Evolutionary conservation across 1,140 invertebrate species (phyloP), one percentile per base, ranked within the genome.

Genomic region (Epicauta chinensis): DNA sequence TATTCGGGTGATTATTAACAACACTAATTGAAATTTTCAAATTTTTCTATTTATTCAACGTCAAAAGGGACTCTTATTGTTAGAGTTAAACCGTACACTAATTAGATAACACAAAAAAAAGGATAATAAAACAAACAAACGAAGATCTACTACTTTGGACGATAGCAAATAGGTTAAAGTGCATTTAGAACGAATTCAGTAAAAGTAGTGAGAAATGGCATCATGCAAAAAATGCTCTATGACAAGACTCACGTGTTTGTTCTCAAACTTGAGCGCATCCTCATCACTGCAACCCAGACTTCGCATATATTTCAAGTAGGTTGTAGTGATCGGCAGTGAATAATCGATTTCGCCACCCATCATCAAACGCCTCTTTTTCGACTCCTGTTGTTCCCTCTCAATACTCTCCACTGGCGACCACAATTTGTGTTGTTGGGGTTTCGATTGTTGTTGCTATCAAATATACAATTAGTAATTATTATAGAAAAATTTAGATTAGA

Each of bases 321-420:
- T 87, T 10, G 87, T 89, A 2, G 89, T 91, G 56, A 92, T 91
- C 9, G 89, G 88, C 54, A 91, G 78, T 61, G 83, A 83, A 68
- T 87, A 90, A 70, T 89, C 86, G 34, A 88, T 81, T 62, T 78
- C 73, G 55, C 75, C 73, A 57, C 64, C 61, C 66, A 60, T 38
- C 16, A 51, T 53, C 30, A 57, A 46, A 32, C 58, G 47, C 17
- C 55, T 52, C 46, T 57, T 54, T 34, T 17, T 37, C 12, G 34
- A 0, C 66, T 67, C n/a, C 55, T 65, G 47, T 64, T 72, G 50
- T 63, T 74, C 39, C 30, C 49, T 51, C 65, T 62, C 53, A 44
- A 61, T 51, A 15, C 63, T 64, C 12, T 71, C 68, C 32, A 76
- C 71, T 34, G 75, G 71, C 51, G 74, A 68, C 75, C 75, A 77